phyloP scores from a whole-genome alignment of 2,113 vertebrate species.

The Corydoras maculifer region DNA sequence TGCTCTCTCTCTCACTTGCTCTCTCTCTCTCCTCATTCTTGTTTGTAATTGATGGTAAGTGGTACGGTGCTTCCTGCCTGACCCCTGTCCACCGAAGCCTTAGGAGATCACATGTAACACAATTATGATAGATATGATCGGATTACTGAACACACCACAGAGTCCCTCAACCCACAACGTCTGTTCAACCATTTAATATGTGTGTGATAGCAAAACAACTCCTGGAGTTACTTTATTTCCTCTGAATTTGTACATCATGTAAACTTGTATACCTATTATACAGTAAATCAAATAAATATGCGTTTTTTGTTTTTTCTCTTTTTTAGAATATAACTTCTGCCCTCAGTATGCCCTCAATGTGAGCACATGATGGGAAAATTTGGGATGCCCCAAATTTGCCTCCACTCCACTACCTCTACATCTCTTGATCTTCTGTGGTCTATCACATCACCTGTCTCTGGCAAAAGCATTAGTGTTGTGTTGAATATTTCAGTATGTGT shows the following conservation, averaged over 20 bases:
- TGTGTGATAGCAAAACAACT: not conserved
- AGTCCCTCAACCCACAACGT: conserved; percentile 48
- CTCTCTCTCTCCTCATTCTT: conserved; percentile 61
- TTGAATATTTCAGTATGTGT: conserved; percentile 42
- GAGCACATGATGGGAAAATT: too few species aligned
- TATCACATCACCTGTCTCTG: conserved; percentile 4
- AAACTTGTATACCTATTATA: not conserved
- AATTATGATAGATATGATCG: conserved; percentile 90
- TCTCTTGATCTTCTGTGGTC: not conserved
- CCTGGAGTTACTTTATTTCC: not conserved
- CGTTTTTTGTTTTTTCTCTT: too few species aligned
- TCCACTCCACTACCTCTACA: not conserved
- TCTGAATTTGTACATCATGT: not conserved
- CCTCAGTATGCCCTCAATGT: too few species aligned
- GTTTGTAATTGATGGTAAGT: conserved; percentile 91
- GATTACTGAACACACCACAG: conserved; percentile 68
- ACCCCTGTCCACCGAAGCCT: conserved; percentile 82
- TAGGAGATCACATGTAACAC: conserved; percentile 88
- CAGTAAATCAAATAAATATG: too few species aligned
- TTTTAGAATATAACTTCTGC: too few species aligned
- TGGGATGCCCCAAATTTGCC: not conserved
- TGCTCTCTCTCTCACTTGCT: too few species aligned
- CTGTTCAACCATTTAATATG: conserved; percentile 56
- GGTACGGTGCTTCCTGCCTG: conserved; percentile 81
- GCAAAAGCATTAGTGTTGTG: conserved; percentile 15